These are phyloP conservation scores for Elachura formosa DNA, from an alignment of 2,113 vertebrate species.

Conservation along the genomic window DNA sequence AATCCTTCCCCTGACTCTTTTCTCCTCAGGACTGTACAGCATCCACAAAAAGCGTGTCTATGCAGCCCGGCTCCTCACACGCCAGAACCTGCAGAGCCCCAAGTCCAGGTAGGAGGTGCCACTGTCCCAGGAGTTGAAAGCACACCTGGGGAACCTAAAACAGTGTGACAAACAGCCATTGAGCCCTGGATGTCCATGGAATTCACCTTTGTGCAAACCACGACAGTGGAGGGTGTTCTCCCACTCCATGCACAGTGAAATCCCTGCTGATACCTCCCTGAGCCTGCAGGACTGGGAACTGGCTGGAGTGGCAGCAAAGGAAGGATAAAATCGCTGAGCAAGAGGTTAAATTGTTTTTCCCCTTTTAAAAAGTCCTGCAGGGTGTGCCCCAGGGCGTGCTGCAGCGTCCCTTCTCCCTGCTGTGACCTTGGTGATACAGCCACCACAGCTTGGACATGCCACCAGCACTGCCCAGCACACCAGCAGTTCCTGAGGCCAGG, in stretches of 20 bases:
- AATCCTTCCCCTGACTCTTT: background rate
- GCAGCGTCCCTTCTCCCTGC: background rate
- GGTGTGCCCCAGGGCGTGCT: background rate
- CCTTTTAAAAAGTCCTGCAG: background rate
- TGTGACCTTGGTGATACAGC: fast-evolving
- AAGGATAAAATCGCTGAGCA: background rate
- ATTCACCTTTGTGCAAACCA: background rate
- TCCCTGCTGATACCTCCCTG: too few species aligned
- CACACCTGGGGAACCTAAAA: background rate
- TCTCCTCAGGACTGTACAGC: constrained; percentile 79
- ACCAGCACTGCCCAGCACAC: background rate
- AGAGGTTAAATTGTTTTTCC: background rate
- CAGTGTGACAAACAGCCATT: fast-evolving
- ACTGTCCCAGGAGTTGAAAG: fast-evolving
- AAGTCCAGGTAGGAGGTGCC: constrained; percentile 84
- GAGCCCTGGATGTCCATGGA: fast-evolving
- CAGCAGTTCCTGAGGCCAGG: background rate
- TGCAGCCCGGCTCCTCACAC: constrained; percentile 84
- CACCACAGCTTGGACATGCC: background rate
- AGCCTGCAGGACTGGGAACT: background rate
- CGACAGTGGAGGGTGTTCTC: background rate
- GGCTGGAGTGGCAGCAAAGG: background rate
- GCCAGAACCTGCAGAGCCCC: constrained; percentile 90
- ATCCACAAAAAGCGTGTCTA: constrained; percentile 92
- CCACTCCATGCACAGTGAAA: fast-evolving